Percentiles rank a stretch among this genome's conserved stretches.
phyloP scores from a whole-genome alignment of 2,113 vertebrate species.

The Gallinago media region DNA sequence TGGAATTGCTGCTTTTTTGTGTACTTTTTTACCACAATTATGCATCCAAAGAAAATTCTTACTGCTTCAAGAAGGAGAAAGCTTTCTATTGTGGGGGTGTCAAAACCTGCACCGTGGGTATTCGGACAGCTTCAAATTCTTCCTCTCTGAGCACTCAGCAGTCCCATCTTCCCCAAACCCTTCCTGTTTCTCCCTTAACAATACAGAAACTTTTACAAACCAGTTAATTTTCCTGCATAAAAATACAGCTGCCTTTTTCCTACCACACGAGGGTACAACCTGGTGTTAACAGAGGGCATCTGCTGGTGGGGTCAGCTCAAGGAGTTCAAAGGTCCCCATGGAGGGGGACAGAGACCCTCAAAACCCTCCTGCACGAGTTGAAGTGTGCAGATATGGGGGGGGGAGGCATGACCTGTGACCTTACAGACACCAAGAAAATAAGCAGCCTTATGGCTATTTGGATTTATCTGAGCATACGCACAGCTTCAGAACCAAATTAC shows the following conservation, averaged over 20 bases:
- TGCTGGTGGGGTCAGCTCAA: neutral
- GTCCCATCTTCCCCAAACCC: neutral
- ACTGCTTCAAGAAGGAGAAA: neutral
- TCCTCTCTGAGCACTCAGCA: accelerated
- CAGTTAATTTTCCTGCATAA: neutral
- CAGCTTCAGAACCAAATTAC: neutral
- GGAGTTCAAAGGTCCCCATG: accelerated
- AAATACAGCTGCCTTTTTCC: neutral
- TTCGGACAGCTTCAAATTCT: neutral
- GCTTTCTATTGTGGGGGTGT: neutral
- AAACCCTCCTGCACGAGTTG: accelerated
- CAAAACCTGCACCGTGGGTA: neutral
- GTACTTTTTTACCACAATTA: neutral
- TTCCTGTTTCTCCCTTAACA: neutral
- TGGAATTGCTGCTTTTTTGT: neutral
- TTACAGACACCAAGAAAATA: neutral
- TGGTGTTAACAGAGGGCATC: neutral
- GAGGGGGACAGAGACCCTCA: neutral
- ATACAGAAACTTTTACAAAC: neutral
- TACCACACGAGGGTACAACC: accelerated
- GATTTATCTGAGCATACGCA: neutral
- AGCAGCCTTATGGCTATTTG: neutral
- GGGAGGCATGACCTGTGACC: neutral
- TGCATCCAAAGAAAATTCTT: neutral
- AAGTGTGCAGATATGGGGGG: no score